phyloP scores from a whole-genome alignment of 2,888 invertebrate genomes.

The Cheilosia urbana region DNA sequence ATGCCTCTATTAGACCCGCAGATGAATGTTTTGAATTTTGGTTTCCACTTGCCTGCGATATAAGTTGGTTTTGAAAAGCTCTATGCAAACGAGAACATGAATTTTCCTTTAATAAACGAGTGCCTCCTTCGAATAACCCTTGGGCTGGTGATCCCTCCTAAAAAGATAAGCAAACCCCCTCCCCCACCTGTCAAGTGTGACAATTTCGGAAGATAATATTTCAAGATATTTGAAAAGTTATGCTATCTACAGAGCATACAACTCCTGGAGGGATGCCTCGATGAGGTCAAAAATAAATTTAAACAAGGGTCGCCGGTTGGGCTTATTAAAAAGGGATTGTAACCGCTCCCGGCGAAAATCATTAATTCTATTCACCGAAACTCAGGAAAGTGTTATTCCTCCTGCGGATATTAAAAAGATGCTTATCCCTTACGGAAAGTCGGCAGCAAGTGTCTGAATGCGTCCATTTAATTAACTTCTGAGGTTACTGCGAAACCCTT shows the following conservation, averaged over 20 bases:
- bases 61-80: too few species aligned
- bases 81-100: background rate
- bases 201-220: conserved; percentile 38
- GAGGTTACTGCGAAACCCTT: background rate
- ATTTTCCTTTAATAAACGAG: background rate
- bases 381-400: conserved; percentile 15
- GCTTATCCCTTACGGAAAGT: conserved; percentile 6
- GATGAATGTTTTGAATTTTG: background rate
- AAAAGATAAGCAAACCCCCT: background rate
- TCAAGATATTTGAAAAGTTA: conserved; percentile 20
- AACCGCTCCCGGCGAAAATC: conserved; percentile 34
- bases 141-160: conserved; percentile 2
- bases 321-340: conserved; percentile 48
- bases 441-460: background rate
- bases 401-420: conserved; percentile 60
- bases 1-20: background rate
- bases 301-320: conserved; percentile 33
- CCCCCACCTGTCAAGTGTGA: conserved; percentile 27
- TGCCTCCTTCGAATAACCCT: conserved; percentile 5
- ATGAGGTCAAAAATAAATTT: conserved; percentile 51
- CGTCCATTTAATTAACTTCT: conserved; percentile 47
- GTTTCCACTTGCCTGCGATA: background rate
- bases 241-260: background rate
- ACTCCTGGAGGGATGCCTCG: background rate
- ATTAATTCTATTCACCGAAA: conserved; percentile 45